Percentiles rank a stretch among this genome's conserved stretches.
These are phyloP conservation scores for Oreocharis arfaki DNA, from an alignment of 2,113 vertebrate genomes.

Conservation along the genomic window DNA sequence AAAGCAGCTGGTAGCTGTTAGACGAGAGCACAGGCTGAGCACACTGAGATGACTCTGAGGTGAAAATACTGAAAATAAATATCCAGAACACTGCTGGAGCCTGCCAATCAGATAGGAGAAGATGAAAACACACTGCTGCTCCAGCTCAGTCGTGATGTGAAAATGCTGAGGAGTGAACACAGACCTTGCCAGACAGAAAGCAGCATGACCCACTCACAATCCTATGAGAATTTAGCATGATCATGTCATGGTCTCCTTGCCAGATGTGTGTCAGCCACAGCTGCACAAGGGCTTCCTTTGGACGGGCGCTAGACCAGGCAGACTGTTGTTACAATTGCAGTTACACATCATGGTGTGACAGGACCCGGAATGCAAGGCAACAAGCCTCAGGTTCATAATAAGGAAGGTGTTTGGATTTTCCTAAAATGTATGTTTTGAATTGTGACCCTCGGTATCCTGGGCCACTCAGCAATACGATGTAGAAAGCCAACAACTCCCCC, in stretches of 20 bases:
- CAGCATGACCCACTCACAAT: background rate
- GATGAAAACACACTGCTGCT: background rate
- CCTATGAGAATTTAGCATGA: background rate
- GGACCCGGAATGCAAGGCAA: background rate
- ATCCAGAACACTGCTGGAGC: background rate
- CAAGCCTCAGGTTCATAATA: background rate
- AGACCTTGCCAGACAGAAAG: background rate
- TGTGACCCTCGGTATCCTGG: background rate
- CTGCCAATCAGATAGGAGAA: background rate
- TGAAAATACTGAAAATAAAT: background rate
- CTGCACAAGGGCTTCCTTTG: background rate
- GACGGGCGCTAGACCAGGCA: background rate
- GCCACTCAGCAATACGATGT: background rate
- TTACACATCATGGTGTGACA: background rate
- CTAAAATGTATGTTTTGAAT: background rate
- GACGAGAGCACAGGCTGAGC: background rate
- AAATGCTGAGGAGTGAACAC: background rate
- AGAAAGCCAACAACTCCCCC: background rate
- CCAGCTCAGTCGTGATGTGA: background rate
- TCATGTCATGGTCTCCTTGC: background rate
- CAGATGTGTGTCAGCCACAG: background rate
- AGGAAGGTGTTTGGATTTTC: background rate
- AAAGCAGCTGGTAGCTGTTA: background rate
- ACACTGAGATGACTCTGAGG: background rate
- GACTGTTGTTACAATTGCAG: background rate